Evolutionary conservation across 2,888 invertebrate genomes (phyloP).

Genomic region (Watsonalla binaria): DNA sequence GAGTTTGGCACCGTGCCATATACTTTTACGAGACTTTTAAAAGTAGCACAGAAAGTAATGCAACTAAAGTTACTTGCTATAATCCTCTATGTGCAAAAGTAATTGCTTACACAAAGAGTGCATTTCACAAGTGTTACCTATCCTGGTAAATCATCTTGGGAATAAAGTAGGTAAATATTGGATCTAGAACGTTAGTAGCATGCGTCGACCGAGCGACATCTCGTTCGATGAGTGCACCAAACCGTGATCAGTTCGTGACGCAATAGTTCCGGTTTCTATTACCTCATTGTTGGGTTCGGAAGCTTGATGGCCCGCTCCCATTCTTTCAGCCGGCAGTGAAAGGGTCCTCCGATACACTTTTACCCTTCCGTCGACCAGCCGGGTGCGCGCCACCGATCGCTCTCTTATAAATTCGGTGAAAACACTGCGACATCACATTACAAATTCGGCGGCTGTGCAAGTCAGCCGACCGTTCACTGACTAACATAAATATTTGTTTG

Average conservation of each 20-base stretch:
- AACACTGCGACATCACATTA: constrained; percentile 71
- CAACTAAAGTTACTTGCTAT: not conserved
- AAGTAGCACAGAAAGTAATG: not conserved
- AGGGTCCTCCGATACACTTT: constrained; percentile 73
- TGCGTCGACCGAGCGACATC: constrained; percentile 32
- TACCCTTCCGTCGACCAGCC: constrained; percentile 62
- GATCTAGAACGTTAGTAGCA: constrained; percentile 15
- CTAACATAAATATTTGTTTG: constrained; percentile 36
- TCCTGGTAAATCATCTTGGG: not conserved
- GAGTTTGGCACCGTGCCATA: constrained; percentile 7
- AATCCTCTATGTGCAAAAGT: not conserved
- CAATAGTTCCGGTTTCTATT: constrained; percentile 67
- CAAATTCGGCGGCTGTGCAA: constrained; percentile 74
- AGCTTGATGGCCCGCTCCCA: constrained; percentile 67
- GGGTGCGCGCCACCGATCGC: constrained; percentile 52
- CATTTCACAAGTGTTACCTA: not conserved
- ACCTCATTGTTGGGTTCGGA: constrained; percentile 71
- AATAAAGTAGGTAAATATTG: not conserved
- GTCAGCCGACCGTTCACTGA: constrained; percentile 58
- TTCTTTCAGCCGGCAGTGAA: constrained; percentile 75
- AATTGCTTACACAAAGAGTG: not conserved
- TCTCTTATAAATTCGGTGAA: constrained; percentile 78
- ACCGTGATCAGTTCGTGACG: constrained; percentile 58
- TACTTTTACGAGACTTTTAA: not conserved
- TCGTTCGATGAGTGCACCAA: constrained; percentile 51